Evolutionary conservation across 2,888 invertebrate genomes (phyloP).

Genomic region (Caenorhabditis doughertyi): DNA sequence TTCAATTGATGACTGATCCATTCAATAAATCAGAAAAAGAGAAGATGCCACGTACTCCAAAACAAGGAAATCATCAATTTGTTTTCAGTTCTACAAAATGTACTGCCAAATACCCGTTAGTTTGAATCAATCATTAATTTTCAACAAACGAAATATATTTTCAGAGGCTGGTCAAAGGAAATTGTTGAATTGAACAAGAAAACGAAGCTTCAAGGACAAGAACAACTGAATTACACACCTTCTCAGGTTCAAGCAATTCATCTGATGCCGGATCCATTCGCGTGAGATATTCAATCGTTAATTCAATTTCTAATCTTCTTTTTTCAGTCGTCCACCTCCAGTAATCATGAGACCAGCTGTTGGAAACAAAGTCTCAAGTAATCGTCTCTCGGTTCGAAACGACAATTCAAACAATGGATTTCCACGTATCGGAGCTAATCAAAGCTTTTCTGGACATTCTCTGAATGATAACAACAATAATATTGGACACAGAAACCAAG

Average conservation of each 20-base stretch:
- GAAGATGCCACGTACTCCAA: not conserved
- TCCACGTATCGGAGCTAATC: conserved; percentile 1
- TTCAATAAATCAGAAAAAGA: conserved; percentile 23
- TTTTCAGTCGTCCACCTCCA: not conserved
- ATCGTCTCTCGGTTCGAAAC: too few relatives aligned
- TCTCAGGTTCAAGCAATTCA: conserved; percentile 6
- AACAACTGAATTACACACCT: conserved; percentile 8
- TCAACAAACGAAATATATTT: not conserved
- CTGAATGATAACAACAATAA: conserved; percentile 1
- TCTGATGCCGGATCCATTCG: conserved; percentile 25
- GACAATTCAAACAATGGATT: not conserved
- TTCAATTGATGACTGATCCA: conserved; percentile 34
- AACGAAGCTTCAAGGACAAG: not conserved
- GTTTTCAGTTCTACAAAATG: not conserved
- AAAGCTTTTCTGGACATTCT: conserved; percentile 28
- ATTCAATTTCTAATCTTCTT: not conserved
- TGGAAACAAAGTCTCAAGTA: not conserved
- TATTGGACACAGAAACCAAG: not conserved
- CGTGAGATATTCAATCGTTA: not conserved
- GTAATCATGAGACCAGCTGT: conserved; percentile 24
- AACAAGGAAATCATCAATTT: not conserved
- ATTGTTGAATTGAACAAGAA: conserved; percentile 13
- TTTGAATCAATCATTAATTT: too few relatives aligned
- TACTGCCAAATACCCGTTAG: conserved; percentile 17
- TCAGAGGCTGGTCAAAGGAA: conserved; percentile 26